These are phyloP conservation scores for Palloptera scutellata DNA, from an alignment of 2,888 invertebrate species.

Conservation along the genomic window DNA sequence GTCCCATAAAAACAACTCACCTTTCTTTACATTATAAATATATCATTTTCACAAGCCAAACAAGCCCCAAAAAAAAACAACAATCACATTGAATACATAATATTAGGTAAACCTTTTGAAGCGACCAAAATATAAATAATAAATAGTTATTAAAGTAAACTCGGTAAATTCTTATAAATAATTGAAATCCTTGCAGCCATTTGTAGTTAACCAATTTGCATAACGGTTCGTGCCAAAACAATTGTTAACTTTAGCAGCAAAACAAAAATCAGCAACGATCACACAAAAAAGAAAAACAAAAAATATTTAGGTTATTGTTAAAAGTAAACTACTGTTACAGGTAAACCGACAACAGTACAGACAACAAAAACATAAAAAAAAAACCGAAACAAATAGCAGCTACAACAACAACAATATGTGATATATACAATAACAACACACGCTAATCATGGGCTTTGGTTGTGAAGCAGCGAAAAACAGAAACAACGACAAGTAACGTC, in stretches of 20 bases:
- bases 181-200: constrained; percentile 13
- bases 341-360: constrained; percentile 7
- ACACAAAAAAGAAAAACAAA: not conserved
- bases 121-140: too few species aligned
- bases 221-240: constrained; percentile 18
- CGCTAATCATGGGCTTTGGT: constrained; percentile 10
- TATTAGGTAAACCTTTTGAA: too few species aligned
- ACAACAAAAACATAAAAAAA: too few species aligned
- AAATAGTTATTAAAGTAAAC: too few species aligned
- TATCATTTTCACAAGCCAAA: too few species aligned
- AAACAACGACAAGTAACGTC: not conserved
- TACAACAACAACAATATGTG: constrained; percentile 10
- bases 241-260: not conserved
- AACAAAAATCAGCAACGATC: not conserved
- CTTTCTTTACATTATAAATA: too few species aligned
- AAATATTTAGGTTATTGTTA: constrained; percentile 18
- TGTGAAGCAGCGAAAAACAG: not conserved
- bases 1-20: too few species aligned
- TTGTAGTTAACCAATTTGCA: constrained; percentile 7
- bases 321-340: constrained; percentile 15
- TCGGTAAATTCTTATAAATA: not conserved
- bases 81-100: too few species aligned
- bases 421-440: constrained; percentile 7
- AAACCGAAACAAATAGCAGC: not conserved
- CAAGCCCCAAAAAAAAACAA: too few species aligned